Evolutionary conservation across 2,888 invertebrate species (phyloP).

Genomic region (Volucella zonaria): DNA sequence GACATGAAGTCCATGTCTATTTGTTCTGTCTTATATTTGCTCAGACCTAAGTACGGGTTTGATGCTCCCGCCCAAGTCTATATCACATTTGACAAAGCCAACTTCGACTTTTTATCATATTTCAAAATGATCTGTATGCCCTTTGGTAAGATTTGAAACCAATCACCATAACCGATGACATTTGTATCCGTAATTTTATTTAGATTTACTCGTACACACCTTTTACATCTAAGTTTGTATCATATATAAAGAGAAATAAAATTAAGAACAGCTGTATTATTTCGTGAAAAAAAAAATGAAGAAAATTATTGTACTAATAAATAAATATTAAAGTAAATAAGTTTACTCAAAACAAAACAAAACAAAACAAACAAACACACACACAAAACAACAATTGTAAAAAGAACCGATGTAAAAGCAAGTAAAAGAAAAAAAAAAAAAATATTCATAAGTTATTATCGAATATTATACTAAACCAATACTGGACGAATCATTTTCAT

Average conservation of each 20-base stretch:
- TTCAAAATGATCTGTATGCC: no score
- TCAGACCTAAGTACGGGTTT: no score
- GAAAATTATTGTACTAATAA: slow-evolving; percentile 26
- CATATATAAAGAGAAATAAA: slow-evolving; percentile 15
- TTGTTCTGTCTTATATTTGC: no score
- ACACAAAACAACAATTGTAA: slow-evolving; percentile 36
- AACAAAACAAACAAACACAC: neutral
- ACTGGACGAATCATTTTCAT: slow-evolving; percentile 51
- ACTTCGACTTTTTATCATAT: no score
- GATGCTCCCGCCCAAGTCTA: no score
- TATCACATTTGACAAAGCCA: no score
- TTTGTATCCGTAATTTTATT: slow-evolving; percentile 35
- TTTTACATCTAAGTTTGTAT: slow-evolving; percentile 1
- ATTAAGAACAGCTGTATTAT: slow-evolving; percentile 31
- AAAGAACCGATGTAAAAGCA: slow-evolving; percentile 77
- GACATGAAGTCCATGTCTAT: no score
- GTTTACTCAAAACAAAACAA: slow-evolving; percentile 11
- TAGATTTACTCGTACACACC: slow-evolving; percentile 24
- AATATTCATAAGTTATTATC: slow-evolving; percentile 24
- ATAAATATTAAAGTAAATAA: neutral
- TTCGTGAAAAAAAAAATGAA: slow-evolving; percentile 22
- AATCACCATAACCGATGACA: slow-evolving; percentile 7
- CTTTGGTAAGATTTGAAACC: no score
- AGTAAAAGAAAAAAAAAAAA: slow-evolving; percentile 75
- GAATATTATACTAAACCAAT: slow-evolving; percentile 19